A percentile compares a stretch with the other conserved stretches of the same genome.
Evolutionary conservation across 2,113 vertebrate genomes (phyloP).

Genomic region (Xiphorhynchus elegans): DNA sequence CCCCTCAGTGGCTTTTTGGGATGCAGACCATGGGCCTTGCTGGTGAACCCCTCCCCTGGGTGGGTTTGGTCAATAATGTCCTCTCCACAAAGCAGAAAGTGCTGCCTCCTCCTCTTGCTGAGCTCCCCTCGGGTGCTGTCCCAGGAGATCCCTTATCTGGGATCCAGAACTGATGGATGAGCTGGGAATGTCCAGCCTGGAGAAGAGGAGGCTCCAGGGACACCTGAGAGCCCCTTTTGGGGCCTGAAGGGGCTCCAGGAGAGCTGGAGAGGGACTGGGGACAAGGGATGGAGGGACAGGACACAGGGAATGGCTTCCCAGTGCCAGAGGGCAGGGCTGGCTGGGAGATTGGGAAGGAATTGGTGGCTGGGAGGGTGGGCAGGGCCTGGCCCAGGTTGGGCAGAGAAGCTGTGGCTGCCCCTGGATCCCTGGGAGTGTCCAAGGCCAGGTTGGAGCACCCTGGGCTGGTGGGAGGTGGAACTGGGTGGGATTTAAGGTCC

Average conservation of each 20-base stretch:
- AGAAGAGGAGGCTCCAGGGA: accelerated
- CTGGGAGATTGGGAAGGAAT: neutral
- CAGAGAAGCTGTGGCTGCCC: neutral
- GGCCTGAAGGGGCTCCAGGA: neutral
- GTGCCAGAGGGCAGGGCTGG: neutral
- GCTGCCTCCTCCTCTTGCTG: neutral
- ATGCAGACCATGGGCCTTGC: no score
- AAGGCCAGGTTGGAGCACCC: neutral
- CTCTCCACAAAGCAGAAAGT: neutral
- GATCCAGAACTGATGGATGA: neutral
- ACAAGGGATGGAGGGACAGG: no score
- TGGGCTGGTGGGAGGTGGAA: neutral
- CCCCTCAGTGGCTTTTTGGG: neutral
- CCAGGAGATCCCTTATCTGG: neutral
- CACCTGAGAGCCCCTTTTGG: accelerated
- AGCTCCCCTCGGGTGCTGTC: neutral
- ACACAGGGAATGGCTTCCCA: neutral
- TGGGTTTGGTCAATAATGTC: neutral
- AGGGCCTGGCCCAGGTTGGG: neutral
- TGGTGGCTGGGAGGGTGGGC: accelerated
- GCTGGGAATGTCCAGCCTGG: neutral
- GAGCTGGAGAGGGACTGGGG: neutral
- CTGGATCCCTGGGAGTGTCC: accelerated
- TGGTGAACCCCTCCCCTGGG: neutral
- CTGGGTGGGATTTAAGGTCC: neutral